These are phyloP conservation scores for Luidia sarsii DNA, from an alignment of 53 echinoderm and acorn worm genomes.

Conservation along the genomic window DNA sequence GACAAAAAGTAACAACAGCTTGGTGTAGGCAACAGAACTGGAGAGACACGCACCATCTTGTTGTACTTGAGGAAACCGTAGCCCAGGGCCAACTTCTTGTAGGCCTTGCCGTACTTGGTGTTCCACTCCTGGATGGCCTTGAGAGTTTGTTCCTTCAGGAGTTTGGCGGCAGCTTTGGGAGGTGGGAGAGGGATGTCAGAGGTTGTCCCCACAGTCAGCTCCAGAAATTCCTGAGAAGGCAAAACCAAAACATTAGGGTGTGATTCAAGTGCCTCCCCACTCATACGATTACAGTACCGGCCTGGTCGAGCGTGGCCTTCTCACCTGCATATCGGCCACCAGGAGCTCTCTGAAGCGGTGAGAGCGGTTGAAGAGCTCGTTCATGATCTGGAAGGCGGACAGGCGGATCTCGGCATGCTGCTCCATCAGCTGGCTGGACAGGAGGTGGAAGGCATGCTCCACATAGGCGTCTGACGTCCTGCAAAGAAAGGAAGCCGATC, in stretches of 20 bases:
- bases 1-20: no score
- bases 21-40: no score
- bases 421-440: constrained; percentile 74
- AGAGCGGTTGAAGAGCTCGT: constrained; percentile 88
- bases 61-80: constrained; percentile 88
- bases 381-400: constrained; percentile 89
- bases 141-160: constrained; percentile 85
- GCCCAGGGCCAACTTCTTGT: constrained; percentile 95
- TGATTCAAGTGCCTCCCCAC: no score
- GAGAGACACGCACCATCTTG: constrained; percentile 73
- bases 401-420: constrained; percentile 93
- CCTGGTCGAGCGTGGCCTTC: no score
- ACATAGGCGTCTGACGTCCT: constrained; percentile 91
- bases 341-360: constrained; percentile 88
- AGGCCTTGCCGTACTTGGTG: constrained; percentile 87
- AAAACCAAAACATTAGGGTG: background rate
- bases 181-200: constrained; percentile 82
- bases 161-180: constrained; percentile 80
- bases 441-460: constrained; percentile 77
- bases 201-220: constrained; percentile 77
- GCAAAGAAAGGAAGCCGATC: background rate
- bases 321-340: constrained; percentile 89
- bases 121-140: constrained; percentile 88
- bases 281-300: no score
- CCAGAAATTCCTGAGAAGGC: constrained; percentile 68